phyloP scores from a whole-genome alignment of 2,888 invertebrate genomes.

The Choreutis nemorana region DNA sequence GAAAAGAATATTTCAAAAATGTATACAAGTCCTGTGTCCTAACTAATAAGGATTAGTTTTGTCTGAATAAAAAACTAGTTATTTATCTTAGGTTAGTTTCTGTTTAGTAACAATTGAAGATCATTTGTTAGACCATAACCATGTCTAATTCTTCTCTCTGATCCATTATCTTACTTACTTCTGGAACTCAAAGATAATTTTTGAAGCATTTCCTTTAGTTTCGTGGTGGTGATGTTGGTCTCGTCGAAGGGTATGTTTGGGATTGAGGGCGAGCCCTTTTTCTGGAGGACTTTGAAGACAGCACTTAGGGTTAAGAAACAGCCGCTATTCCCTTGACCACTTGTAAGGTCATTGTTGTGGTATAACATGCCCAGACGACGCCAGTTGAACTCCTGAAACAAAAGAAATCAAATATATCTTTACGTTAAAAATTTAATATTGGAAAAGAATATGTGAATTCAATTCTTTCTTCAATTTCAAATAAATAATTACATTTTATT shows the following conservation, averaged over 20 bases:
- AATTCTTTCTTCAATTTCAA: too few relatives aligned
- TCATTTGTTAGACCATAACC: background rate
- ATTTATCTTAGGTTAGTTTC: too few relatives aligned
- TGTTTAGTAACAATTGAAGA: too few relatives aligned
- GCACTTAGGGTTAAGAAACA: slow-evolving; percentile 81
- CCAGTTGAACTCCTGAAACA: slow-evolving; percentile 76
- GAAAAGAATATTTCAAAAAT: too few relatives aligned
- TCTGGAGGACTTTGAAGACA: slow-evolving; percentile 61
- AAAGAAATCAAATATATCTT: too few relatives aligned
- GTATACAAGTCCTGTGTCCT: too few relatives aligned
- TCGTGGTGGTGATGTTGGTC: slow-evolving; percentile 56
- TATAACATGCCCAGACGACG: slow-evolving; percentile 74
- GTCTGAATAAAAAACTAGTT: too few relatives aligned
- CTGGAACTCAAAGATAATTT: slow-evolving; percentile 70
- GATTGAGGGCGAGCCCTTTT: slow-evolving; percentile 52
- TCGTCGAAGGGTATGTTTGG: slow-evolving; percentile 71
- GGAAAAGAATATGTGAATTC: too few relatives aligned
- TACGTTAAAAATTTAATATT: too few relatives aligned
- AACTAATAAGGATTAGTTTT: too few relatives aligned
- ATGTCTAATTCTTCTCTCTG: background rate
- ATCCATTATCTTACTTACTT: slow-evolving; percentile 68
- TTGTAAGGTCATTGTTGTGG: slow-evolving; percentile 71
- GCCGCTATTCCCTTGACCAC: slow-evolving; percentile 74
- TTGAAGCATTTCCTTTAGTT: slow-evolving; percentile 66
- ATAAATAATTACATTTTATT: too few relatives aligned